These are phyloP conservation scores for Euphydryas editha DNA, from an alignment of 2,888 invertebrate species.

Conservation along the genomic window DNA sequence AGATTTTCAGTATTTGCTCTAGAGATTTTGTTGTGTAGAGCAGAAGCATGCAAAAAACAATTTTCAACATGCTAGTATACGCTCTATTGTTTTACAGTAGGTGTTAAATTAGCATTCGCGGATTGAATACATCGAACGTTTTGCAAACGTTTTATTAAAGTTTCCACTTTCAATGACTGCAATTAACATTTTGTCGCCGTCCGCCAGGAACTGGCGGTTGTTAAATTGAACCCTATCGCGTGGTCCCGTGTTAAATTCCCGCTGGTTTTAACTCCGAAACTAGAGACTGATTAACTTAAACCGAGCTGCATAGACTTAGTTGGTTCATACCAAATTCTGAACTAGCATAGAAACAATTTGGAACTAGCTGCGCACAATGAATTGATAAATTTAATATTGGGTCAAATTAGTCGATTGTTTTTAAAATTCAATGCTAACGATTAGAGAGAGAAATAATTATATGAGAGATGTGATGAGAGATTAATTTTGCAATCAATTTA, in stretches of 20 bases:
- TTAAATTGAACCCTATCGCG: constrained; percentile 49
- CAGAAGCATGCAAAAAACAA: constrained; percentile 21
- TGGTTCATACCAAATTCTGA: constrained; percentile 40
- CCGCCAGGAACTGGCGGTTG: constrained; percentile 45
- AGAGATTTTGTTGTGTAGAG: constrained; percentile 21
- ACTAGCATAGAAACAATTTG: constrained; percentile 36
- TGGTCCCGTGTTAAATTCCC: constrained; percentile 48
- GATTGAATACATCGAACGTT: constrained; percentile 28
- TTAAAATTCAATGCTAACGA: not conserved
- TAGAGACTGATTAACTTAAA: constrained; percentile 47
- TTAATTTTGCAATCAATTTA: not conserved
- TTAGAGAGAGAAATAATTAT: too few species aligned
- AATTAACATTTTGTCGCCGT: constrained; percentile 51
- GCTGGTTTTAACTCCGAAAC: constrained; percentile 45
- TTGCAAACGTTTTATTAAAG: constrained; percentile 40
- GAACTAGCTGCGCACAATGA: constrained; percentile 27
- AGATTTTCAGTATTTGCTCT: constrained; percentile 33
- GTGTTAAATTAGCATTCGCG: constrained; percentile 23
- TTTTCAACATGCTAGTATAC: constrained; percentile 10
- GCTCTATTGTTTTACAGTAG: constrained; percentile 23
- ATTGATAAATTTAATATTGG: constrained; percentile 28
- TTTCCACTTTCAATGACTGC: constrained; percentile 50
- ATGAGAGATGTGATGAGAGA: too few species aligned
- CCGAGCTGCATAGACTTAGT: constrained; percentile 40
- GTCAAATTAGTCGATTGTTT: constrained; percentile 15